These are phyloP conservation scores for Chaenocephalus aceratus DNA, from an alignment of 2,113 vertebrate genomes.

Conservation along the genomic window DNA sequence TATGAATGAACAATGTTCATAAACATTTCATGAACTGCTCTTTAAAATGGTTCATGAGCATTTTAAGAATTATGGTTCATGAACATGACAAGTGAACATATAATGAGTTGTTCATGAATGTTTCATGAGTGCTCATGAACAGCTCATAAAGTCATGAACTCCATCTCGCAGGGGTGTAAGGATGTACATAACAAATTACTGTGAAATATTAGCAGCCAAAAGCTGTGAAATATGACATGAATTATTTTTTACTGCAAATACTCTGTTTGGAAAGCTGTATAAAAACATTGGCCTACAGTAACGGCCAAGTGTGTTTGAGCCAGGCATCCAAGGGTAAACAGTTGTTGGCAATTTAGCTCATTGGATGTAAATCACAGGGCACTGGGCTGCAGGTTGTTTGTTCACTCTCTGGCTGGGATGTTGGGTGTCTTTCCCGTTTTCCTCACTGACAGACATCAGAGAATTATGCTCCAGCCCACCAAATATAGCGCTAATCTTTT, in stretches of 20 bases:
- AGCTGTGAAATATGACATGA: slow-evolving; percentile 1
- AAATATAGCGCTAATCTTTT: slow-evolving; percentile 60
- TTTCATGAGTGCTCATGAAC: too few relatives aligned
- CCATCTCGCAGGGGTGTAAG: too few relatives aligned
- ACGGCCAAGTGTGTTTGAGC: slow-evolving; percentile 8
- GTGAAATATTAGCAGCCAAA: slow-evolving; percentile 13
- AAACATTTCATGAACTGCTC: too few relatives aligned
- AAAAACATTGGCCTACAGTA: slow-evolving; percentile 8
- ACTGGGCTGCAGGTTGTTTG: not conserved
- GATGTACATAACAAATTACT: slow-evolving; percentile 2
- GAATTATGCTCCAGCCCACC: slow-evolving; percentile 24
- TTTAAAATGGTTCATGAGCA: too few relatives aligned
- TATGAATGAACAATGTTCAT: too few relatives aligned
- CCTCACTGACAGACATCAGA: slow-evolving; percentile 47
- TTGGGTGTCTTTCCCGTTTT: slow-evolving; percentile 60
- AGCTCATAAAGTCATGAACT: too few relatives aligned
- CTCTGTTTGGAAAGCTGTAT: slow-evolving; percentile 15
- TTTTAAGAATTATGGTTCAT: too few relatives aligned
- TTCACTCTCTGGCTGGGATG: slow-evolving; percentile 28
- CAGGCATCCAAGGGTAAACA: slow-evolving; percentile 34
- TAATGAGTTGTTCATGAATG: too few relatives aligned
- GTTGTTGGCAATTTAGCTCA: slow-evolving; percentile 32
- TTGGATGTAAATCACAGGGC: slow-evolving; percentile 3
- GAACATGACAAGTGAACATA: too few relatives aligned
- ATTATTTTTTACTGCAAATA: slow-evolving; percentile 16